Percentiles rank a stretch among this genome's conserved stretches.
Evolutionary conservation across 2,888 invertebrate species (phyloP).

Genomic region (Drosophila longiperda): DNA sequence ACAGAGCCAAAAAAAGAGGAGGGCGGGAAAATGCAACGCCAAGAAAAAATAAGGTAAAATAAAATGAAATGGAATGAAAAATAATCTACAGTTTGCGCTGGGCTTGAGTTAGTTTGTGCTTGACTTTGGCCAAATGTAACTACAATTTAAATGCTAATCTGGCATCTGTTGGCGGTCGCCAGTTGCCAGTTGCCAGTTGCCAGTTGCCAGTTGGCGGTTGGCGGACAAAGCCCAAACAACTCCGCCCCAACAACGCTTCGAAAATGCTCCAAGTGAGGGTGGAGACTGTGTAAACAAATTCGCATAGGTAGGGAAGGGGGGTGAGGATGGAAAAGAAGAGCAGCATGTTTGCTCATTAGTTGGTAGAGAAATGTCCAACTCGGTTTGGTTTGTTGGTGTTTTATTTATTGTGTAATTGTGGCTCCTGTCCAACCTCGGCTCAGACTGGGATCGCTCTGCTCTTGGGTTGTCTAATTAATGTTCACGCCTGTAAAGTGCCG

Average conservation of each 20-base stretch:
- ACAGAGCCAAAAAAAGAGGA: conserved; percentile 36
- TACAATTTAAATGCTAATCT: conserved; percentile 81
- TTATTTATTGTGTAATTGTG: conserved; percentile 63
- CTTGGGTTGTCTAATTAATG: conserved; percentile 71
- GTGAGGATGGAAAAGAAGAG: background rate
- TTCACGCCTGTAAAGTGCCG: conserved; percentile 69
- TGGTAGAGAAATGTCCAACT: conserved; percentile 21
- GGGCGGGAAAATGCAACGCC: conserved; percentile 61
- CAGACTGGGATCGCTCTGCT: conserved; percentile 24
- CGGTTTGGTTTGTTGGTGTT: conserved; percentile 26
- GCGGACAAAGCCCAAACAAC: conserved; percentile 68
- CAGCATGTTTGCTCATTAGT: conserved; percentile 68
- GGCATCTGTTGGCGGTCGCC: conserved; percentile 72
- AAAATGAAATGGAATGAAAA: conserved; percentile 66
- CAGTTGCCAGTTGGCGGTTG: conserved; percentile 57
- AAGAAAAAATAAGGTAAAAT: conserved; percentile 35
- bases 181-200: conserved; percentile 37
- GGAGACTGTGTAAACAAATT: conserved; percentile 20
- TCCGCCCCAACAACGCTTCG: conserved; percentile 53
- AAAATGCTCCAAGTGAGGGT: conserved; percentile 44
- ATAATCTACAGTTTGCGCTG: conserved; percentile 64
- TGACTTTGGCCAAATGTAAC: conserved; percentile 74
- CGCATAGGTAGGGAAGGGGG: background rate
- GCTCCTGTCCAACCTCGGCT: conserved; percentile 48
- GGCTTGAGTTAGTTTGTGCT: conserved; percentile 50